Percentiles rank a stretch among this genome's conserved stretches.
Conservation (phyloP, 2,888 invertebrate species). For the Crepidodera aurea region DNA sequence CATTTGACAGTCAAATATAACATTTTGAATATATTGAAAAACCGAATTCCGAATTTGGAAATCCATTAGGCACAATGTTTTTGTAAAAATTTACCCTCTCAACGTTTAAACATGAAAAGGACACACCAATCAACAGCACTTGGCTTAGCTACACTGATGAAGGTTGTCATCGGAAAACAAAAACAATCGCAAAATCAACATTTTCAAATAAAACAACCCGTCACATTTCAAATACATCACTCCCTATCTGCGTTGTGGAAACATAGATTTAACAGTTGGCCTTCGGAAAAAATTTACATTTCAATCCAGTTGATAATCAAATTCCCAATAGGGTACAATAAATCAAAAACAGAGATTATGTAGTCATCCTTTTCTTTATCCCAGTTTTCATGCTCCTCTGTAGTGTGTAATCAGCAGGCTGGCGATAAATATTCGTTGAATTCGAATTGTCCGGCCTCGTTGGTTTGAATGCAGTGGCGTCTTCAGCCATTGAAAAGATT, state of each 20-base stretch:
- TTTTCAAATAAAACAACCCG: conserved; percentile 16
- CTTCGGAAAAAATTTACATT: conserved; percentile 30
- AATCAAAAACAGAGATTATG: conserved; percentile 36
- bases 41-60: background rate
- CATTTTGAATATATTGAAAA: too few relatives aligned
- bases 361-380: conserved; percentile 34
- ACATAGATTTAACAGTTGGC: conserved; percentile 23
- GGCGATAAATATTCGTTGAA: conserved; percentile 35
- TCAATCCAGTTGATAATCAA: conserved; percentile 31
- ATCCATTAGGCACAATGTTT: background rate
- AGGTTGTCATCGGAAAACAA: conserved; percentile 12
- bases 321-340: conserved; percentile 28
- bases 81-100: background rate
- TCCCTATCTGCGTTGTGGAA: conserved; percentile 11
- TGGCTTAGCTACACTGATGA: conserved; percentile 12
- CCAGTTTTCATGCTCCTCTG: conserved; percentile 32
- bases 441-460: conserved; percentile 24
- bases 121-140: conserved; percentile 18
- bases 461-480: too few relatives aligned
- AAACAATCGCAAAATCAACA: conserved; percentile 26
- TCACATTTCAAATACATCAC: conserved; percentile 22
- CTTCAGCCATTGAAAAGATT: too few relatives aligned
- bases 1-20: too few relatives aligned
- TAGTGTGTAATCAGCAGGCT: conserved; percentile 34
- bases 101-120: conserved; percentile 4